Base-by-base conservation (phyloP, 2,888 invertebrate genomes). In the Crossocerus cetratus region DNA sequence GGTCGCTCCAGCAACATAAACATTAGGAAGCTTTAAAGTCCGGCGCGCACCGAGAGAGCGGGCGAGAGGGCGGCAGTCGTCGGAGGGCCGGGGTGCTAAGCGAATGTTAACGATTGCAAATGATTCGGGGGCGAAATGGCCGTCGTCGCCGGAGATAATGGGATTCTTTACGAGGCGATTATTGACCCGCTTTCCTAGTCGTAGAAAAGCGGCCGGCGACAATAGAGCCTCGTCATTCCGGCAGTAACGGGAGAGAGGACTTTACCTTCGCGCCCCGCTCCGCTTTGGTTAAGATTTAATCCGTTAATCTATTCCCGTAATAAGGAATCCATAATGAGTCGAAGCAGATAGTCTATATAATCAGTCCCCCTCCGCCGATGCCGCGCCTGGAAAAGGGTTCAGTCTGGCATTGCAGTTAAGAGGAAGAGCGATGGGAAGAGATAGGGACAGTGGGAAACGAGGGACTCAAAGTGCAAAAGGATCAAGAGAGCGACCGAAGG, bases 301-400 rank as follows among this genome's bases (percentile, higher is more conserved):
- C 85, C 84, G 82, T 80, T 84, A 84, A 85, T 85, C 84, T 84
- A 84, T 85, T 78, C 83, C 78, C 77, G 80, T 84, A 85, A 85
- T 84, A 82, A 85, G 84, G 84, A 85, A 84, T 83, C 84, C 84
- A 84, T 84, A 84, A 84, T 83, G 84, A 84, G 84, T 83, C 82
- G 78, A 74, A 69, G 81, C 81, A 66, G 78, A 77, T 77, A 74
- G 49, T 74, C 72, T 81, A 78, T 76, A 77, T 61, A 65, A 68
- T 61, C 8, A 22, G 18, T 61, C n/a, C 44, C 54, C 44, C 54
- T 45, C 18, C n/a, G n/a, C 43, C 32, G 18, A 59, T 54, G n/a
- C 49, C 59, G 44, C 63, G 66, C 56, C 72, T 42, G 66, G 72
- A 73, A 76, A 74, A 78, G 74, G 80, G 74, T 76, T 78, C 68